Conservation (phyloP, 2,113 vertebrate genomes). For the Nycticryphes semicollaris region DNA sequence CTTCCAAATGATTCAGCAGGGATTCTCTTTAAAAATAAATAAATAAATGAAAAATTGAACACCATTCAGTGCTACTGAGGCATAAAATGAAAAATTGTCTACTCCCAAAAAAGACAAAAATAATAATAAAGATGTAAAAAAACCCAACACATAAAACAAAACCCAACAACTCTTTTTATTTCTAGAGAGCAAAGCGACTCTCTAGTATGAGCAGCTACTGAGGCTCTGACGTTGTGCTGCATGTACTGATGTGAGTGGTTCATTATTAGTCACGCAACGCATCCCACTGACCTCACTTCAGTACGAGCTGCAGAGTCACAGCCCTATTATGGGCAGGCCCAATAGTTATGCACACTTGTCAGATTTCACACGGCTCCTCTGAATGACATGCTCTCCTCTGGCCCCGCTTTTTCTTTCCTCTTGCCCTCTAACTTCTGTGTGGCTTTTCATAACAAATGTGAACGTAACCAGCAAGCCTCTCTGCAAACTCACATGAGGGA, state of each 20-base stretch:
- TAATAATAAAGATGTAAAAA: neutral
- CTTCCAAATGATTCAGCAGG: neutral
- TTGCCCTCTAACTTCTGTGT: neutral
- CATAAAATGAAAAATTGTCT: neutral
- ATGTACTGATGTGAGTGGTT: neutral
- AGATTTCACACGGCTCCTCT: neutral
- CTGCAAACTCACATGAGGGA: neutral
- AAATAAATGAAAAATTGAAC: neutral
- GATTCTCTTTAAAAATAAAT: neutral
- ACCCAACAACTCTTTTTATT: neutral
- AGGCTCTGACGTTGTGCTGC: neutral
- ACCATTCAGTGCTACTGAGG: neutral
- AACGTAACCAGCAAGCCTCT: neutral
- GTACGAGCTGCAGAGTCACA: neutral
- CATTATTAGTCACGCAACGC: neutral
- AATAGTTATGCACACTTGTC: slow-evolving; percentile 35
- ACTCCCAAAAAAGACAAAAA: neutral
- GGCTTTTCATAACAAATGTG: neutral
- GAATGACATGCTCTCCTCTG: neutral
- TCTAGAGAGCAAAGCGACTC: neutral
- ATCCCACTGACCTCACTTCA: slow-evolving; percentile 7
- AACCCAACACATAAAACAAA: neutral
- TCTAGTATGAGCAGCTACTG: neutral
- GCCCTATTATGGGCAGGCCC: neutral
- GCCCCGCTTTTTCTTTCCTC: neutral